Conservation (phyloP, 2,113 vertebrate species). For the Actinemys pallida region DNA sequence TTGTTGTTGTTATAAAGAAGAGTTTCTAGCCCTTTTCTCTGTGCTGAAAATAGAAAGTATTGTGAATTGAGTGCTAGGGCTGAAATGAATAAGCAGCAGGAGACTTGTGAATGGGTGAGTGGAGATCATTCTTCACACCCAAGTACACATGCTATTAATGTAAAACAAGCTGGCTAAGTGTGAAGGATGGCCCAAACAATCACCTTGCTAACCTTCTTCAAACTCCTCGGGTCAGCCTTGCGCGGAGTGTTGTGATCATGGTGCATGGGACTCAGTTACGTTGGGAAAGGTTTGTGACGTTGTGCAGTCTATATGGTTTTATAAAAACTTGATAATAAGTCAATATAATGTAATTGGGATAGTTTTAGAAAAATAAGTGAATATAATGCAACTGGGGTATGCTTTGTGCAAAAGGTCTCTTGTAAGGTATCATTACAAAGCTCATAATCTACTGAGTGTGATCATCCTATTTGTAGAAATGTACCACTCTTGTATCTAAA, state of each 20-base stretch:
- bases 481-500: too few relatives aligned
- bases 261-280: neutral
- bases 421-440: too few relatives aligned
- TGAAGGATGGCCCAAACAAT: neutral
- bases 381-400: too few relatives aligned
- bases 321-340: too few relatives aligned
- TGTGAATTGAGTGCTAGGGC: neutral
- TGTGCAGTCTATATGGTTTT: too few relatives aligned
- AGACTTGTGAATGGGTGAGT: neutral
- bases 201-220: neutral
- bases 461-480: too few relatives aligned
- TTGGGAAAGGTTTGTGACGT: neutral
- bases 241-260: neutral
- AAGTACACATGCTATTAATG: accelerated
- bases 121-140: neutral
- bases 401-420: too few relatives aligned
- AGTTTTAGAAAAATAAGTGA: too few relatives aligned
- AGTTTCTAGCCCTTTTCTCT: neutral
- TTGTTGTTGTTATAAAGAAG: neutral
- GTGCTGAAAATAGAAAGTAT: neutral
- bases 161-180: neutral
- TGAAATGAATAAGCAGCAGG: neutral
- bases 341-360: too few relatives aligned
- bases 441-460: too few relatives aligned
- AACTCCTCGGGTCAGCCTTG: neutral